phyloP scores from a whole-genome alignment of 2,797 vertebrate genomes.

The Moxostoma hubbsi region DNA sequence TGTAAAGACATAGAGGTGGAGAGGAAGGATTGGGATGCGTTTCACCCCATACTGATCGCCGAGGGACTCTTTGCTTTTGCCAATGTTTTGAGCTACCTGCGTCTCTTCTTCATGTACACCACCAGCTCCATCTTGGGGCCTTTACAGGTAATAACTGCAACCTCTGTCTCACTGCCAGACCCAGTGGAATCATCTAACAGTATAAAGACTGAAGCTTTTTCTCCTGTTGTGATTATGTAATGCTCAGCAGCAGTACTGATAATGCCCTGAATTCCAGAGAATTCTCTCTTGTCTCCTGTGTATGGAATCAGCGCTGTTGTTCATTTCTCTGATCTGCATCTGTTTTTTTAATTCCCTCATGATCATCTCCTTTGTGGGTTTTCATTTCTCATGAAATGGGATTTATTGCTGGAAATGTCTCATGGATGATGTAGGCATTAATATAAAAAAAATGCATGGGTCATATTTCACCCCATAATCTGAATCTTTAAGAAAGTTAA shows the following conservation, averaged over 20 bases:
- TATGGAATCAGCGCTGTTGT: background rate
- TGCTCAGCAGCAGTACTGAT: background rate
- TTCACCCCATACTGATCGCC: conserved; percentile 95
- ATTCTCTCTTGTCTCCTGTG: conserved; percentile 3
- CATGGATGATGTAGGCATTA: background rate
- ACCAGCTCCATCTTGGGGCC: conserved; percentile 97
- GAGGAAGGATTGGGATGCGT: conserved; percentile 97
- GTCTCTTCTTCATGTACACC: conserved; percentile 99
- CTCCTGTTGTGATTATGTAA: conserved; percentile 18
- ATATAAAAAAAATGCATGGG: background rate
- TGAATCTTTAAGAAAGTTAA: too few relatives aligned
- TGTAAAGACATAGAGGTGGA: conserved; percentile 79
- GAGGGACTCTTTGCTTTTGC: conserved; percentile 98
- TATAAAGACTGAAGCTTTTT: background rate
- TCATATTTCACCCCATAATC: background rate
- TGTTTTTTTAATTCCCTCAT: background rate
- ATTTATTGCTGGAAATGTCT: conserved; percentile 18
- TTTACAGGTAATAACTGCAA: conserved; percentile 83
- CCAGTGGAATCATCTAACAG: conserved; percentile 10
- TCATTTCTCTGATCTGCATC: background rate
- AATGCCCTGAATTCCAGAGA: conserved; percentile 5
- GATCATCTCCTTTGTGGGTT: background rate
- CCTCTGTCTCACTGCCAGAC: background rate
- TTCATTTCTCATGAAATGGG: conserved; percentile 5
- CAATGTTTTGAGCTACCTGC: conserved; percentile 96